Evolutionary conservation across 2,797 vertebrate species (phyloP).

Genomic region (Manis crassicaudata): DNA sequence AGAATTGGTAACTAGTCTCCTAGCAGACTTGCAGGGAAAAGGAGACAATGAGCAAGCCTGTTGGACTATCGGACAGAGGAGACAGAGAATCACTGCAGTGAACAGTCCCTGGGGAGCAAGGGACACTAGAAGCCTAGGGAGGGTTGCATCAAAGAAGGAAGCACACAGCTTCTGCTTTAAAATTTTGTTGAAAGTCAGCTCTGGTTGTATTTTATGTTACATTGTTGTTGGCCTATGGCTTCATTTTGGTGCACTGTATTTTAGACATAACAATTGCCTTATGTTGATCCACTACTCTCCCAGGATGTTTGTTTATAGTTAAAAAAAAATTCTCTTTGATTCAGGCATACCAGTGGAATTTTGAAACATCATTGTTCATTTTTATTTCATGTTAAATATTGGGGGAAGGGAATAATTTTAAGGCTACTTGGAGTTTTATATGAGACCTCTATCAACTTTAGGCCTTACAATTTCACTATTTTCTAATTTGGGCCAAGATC

Average conservation of each 20-base stretch:
- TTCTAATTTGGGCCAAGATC: constrained; percentile 46
- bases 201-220: neutral
- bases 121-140: neutral
- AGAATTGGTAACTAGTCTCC: neutral
- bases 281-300: neutral
- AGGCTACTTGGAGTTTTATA: constrained; percentile 17
- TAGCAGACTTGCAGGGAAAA: neutral
- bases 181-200: neutral
- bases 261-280: neutral
- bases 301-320: neutral
- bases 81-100: neutral
- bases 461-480: constrained; percentile 47
- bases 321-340: constrained; percentile 9
- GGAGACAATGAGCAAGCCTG: neutral
- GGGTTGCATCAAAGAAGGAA: neutral
- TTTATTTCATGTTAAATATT: constrained; percentile 54
- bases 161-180: neutral
- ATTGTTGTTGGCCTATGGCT: neutral
- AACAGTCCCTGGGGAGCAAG: neutral
- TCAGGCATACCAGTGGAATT: neutral
- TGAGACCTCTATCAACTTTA: neutral
- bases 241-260: neutral
- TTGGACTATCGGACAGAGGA: neutral
- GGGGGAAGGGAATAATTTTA: neutral
- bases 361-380: constrained; percentile 19